Base-by-base conservation (phyloP, 2,113 vertebrate genomes). In the Nothoprocta pentlandii region DNA sequence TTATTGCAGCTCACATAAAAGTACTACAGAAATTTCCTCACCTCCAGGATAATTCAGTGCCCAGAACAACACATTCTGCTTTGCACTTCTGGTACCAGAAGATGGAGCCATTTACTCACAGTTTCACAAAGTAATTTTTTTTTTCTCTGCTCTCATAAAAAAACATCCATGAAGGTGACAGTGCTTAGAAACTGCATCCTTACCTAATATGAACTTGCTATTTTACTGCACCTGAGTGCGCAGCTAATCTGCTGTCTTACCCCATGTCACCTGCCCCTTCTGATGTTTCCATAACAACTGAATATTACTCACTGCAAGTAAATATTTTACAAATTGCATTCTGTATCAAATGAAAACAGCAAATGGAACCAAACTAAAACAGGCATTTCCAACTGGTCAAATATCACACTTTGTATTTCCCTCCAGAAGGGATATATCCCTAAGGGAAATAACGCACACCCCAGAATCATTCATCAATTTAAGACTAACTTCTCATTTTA, bases 101-200 rank as follows among this genome's bases (percentile, higher is more conserved):
- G 97, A 90, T 96, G 97, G 96, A 93, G 94, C 87, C 76, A 78
- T 77, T 77, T 15, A 69, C 94, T 89, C 92, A 91, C 77, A 82
- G 39, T 93, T 96, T 62, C 79, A 36, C 66, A 80, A 86, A 89
- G 49, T 6, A 6, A 32, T 41, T 79, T n/a, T 44, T 59, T 59
- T 25, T 0, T 0, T 0, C 7, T 25, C 4, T 14, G 11, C 32
- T 74, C 22, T 5, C 42, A 74, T 67, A 80, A 62, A 41, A 93
- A 75, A 67, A 30, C 34, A 74, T 19, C 46, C 66, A 17, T 28
- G 66, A 47, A 93, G 86, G 58, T 88, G 83, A 69, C 51, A 78
- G 90, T 5, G 76, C 36, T 74, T 79, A 7, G 77, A 89, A 90
- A 89, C 83, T 62, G 69, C 77, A 90, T 47, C 85, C 66, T 96